Evolutionary conservation across 2,113 vertebrate genomes (phyloP).

Genomic region (Anoplopoma fimbria): DNA sequence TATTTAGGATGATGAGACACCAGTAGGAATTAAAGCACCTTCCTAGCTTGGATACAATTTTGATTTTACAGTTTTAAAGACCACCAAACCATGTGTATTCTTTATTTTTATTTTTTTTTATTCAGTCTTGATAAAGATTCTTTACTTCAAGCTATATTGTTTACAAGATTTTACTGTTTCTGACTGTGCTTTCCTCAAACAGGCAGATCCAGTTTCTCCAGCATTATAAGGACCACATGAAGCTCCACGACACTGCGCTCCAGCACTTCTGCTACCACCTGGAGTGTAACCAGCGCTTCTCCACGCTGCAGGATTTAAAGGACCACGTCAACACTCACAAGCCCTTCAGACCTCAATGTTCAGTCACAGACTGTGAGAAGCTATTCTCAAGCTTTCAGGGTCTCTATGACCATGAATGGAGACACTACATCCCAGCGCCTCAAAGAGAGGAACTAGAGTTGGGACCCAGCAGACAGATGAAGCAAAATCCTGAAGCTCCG

Average conservation of each 20-base stretch:
- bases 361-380: slow-evolving; percentile 88
- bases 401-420: slow-evolving; percentile 92
- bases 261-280: slow-evolving; percentile 93
- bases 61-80: neutral
- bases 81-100: neutral
- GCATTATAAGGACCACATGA: slow-evolving; percentile 94
- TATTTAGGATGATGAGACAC: neutral
- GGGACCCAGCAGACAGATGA: slow-evolving; percentile 1
- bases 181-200: slow-evolving; percentile 28
- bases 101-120: neutral
- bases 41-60: neutral
- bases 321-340: slow-evolving; percentile 87
- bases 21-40: neutral
- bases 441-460: slow-evolving; percentile 57
- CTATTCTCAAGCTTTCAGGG: slow-evolving; percentile 86
- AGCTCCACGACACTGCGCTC: slow-evolving; percentile 88
- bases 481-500: slow-evolving; percentile 64
- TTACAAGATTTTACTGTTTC: neutral
- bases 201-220: slow-evolving; percentile 80
- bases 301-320: slow-evolving; percentile 86
- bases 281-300: slow-evolving; percentile 90
- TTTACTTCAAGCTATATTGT: neutral
- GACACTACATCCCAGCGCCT: slow-evolving; percentile 86
- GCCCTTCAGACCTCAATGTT: slow-evolving; percentile 83
- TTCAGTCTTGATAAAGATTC: neutral